Percentiles rank a stretch among this genome's conserved stretches.
Conservation (phyloP, 2,888 invertebrate species). For the Timema podura region DNA sequence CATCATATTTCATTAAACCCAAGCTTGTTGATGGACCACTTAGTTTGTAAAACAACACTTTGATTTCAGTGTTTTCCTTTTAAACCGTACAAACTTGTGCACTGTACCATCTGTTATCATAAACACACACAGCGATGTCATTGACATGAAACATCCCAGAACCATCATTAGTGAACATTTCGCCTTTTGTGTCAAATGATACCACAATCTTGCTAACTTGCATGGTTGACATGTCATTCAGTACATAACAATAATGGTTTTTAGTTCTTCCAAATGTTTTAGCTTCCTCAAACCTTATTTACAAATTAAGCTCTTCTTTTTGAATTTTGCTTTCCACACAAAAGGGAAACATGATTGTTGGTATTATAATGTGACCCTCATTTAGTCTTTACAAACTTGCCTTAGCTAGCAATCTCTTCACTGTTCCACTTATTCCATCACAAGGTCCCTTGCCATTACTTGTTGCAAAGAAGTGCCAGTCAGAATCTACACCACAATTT, state of each 20-base stretch:
- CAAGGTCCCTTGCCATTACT: background rate
- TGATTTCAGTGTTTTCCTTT: background rate
- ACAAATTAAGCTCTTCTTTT: background rate
- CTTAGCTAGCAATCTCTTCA: too few relatives aligned
- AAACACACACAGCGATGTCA: background rate
- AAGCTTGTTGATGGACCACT: background rate
- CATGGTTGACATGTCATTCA: background rate
- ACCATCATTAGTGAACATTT: background rate
- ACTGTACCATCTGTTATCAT: background rate
- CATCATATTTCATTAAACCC: background rate
- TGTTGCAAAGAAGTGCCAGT: constrained; percentile 5
- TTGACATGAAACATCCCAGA: background rate
- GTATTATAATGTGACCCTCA: background rate
- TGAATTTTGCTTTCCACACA: background rate
- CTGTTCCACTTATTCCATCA: too few relatives aligned
- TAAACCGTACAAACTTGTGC: background rate
- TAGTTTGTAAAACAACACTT: background rate
- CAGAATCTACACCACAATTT: background rate
- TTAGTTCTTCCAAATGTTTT: background rate
- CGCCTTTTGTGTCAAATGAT: background rate
- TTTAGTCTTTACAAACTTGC: background rate
- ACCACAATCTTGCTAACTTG: background rate
- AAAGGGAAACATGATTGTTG: background rate
- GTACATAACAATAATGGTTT: background rate
- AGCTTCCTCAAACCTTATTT: background rate